Evolutionary conservation across 2,797 vertebrate species (phyloP).

Genomic region (Sebastes steindachneri): DNA sequence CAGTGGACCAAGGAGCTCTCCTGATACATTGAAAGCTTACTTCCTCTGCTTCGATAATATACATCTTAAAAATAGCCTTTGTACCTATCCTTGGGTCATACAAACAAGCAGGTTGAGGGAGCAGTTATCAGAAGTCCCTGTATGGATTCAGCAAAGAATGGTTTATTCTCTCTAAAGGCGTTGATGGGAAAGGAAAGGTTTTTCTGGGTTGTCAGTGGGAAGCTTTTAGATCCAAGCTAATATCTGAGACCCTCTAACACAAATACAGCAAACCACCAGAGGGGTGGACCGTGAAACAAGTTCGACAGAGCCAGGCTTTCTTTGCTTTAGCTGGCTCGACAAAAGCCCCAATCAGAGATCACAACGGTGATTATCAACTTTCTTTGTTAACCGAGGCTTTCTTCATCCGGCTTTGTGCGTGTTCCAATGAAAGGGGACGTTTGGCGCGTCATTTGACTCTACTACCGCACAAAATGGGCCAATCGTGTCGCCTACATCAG

Average conservation of each 20-base stretch:
- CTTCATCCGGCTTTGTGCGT: neutral
- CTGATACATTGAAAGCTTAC: neutral
- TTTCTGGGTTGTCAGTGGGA: neutral
- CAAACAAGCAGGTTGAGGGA: neutral
- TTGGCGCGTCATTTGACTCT: neutral
- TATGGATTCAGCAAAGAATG: neutral
- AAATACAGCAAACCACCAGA: no score
- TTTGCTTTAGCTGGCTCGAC: no score
- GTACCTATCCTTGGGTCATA: no score
- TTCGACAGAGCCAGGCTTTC: no score
- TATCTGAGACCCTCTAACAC: no score
- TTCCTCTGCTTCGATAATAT: conserved; percentile 7
- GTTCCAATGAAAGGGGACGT: neutral
- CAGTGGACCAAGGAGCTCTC: neutral
- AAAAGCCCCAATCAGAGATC: no score
- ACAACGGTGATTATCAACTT: no score
- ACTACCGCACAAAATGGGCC: neutral
- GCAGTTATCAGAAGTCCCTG: neutral
- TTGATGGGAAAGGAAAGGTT: neutral
- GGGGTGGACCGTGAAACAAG: no score
- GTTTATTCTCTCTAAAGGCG: neutral
- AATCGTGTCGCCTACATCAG: no score
- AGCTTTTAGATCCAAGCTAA: neutral
- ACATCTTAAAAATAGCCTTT: neutral
- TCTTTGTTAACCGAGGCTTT: neutral